Base-by-base conservation (phyloP, 2,113 vertebrate genomes). In the Noctilio leporinus region DNA sequence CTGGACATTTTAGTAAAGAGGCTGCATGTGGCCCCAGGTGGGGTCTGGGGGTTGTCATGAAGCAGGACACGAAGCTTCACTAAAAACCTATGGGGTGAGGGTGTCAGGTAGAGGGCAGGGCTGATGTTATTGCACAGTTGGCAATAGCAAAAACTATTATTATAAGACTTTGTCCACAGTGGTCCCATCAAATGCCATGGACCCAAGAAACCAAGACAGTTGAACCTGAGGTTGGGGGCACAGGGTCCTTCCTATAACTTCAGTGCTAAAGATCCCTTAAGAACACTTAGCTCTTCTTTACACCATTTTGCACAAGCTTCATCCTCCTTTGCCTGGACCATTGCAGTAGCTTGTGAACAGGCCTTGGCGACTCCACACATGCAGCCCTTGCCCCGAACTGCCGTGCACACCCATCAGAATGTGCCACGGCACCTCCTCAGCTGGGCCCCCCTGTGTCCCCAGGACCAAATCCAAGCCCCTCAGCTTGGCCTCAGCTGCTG, bases 271-370 rank as follows among this genome's bases (percentile, higher is more conserved):
- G 65, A 8, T 2, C 57, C 49, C 72, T 28, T 4, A 3, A 40
- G 30, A 1, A 3, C 0, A 5, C 77, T 14, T 14, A 8, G 64
- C 28, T 43, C 80, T 43, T 80, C 22, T 67, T 19, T 35, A 15
- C 2, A 0, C 51, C 14, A 0, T 33, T 9, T 38, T 9, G 22
- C 3, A 11, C 30, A 10, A n/a, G 26, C 7, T n/a, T 26, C 38
- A 6, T 6, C 9, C 28, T 72, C 30, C 35, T 49, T 26, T 19
- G 40, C 51, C 47, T 1, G 1, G 80, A 55, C 75, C 0, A 0
- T 0, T 1, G 64, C 35, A 55, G 47, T 22, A 11, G 77, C 82
- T 77, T 43, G 77, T 17, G 38, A 38, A 2, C 35, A 5, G 15
- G 76, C 28, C 33, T 75, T 64, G 72, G 78, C 26, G n/a, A 5